Evolutionary conservation across 2,113 vertebrate species (phyloP).

Genomic region (Alouatta palliata): DNA sequence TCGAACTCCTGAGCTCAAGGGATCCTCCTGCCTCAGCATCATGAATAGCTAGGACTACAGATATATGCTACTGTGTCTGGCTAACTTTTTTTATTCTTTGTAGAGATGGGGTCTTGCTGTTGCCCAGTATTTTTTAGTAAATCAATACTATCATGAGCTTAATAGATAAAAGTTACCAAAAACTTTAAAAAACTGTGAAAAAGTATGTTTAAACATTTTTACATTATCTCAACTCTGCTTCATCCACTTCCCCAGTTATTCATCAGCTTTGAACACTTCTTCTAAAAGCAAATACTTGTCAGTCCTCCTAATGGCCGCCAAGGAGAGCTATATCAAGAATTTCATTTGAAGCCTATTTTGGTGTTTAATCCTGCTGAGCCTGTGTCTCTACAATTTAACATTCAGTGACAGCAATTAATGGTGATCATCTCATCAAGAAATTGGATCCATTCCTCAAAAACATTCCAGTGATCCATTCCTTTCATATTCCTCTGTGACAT

Average conservation of each 20-base stretch:
- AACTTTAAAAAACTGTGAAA: not conserved
- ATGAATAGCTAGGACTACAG: no score
- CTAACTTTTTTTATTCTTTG: no score
- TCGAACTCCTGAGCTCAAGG: no score
- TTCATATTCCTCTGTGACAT: not conserved
- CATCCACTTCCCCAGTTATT: constrained; percentile 47
- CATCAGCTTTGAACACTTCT: constrained; percentile 50
- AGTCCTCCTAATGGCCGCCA: constrained; percentile 61
- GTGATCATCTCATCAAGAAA: constrained; percentile 48
- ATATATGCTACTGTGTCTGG: no score
- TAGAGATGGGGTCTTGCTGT: no score
- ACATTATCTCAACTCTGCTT: not conserved
- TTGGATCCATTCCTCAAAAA: not conserved
- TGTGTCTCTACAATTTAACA: constrained; percentile 61
- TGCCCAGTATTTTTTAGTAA: not conserved
- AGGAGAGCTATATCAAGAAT: constrained; percentile 65
- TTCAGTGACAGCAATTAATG: constrained; percentile 45
- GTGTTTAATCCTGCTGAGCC: constrained; percentile 61
- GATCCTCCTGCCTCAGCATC: no score
- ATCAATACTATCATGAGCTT: not conserved
- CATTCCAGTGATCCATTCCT: not conserved
- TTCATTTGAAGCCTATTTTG: constrained; percentile 71
- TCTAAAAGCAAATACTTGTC: constrained; percentile 57
- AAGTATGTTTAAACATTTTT: not conserved
- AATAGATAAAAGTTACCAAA: not conserved